Evolutionary conservation across 1,140 invertebrate species (phyloP), one percentile per base, ranked within the genome.

Genomic region (Rhynchophorus ferrugineus): DNA sequence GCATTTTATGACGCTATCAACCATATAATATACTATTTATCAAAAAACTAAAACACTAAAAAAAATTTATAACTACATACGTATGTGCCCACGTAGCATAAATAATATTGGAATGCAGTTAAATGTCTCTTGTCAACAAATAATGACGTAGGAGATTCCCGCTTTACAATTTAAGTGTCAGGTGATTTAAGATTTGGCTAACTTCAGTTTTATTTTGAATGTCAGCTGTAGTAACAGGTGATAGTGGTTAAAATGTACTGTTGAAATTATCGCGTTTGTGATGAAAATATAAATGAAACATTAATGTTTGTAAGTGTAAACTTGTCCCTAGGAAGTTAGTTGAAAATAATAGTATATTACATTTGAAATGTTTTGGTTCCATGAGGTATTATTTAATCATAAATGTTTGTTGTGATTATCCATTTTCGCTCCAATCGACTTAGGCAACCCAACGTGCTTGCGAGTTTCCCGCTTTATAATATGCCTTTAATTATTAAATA

Each of bases 221-320:
- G 49, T 56, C 54, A 56, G 54, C 54, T 56, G 54, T 46, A 13
- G 17, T 8, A 56, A 56, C 54, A 56, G 47, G 44, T 56, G 54
- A 51, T 56, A 9, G 1, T 3, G 8, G 18, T 14, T 38, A n/a
- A 42, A 50, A 47, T 46, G 41, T 50, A 29, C 42, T 56, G 18
- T n/a, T 33, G 18, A 11, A 46, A 34, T 41, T 33, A 19, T 45
- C 9, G 13, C 5, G 19, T 44, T 55, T 55, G 44, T 33, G 6
- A 3, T 49, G 6, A 20, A 55, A 55, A 55, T 47, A 37, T 55
- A 47, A 54, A 46, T 54, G 44, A 54, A 54, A 33, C 34, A 29
- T 45, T 22, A 5, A 2, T 17, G 8, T 20, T 20, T 38, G 19
- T 29, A 18, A n/a, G 8, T 42, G 19, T 11, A 7, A 20, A 48